A percentile compares a stretch with the other conserved stretches of the same genome.
Conservation (phyloP, 2,888 invertebrate species). For the Cheilosia pagana region DNA sequence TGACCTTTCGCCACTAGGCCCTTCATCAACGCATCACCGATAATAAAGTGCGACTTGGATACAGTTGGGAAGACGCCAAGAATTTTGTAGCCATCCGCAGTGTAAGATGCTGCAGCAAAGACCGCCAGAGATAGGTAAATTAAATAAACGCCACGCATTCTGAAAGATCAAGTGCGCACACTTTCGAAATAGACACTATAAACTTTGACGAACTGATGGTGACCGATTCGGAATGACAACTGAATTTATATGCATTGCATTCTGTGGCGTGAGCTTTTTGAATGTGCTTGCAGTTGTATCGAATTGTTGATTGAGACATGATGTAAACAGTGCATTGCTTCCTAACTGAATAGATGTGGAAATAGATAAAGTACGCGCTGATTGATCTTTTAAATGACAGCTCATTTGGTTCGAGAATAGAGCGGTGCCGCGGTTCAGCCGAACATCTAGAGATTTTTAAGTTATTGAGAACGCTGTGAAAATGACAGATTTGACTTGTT, state of each 20-base stretch:
- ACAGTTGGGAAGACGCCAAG: conserved; percentile 57
- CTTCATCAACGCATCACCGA: conserved; percentile 58
- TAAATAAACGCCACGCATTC: background rate
- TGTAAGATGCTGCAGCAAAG: background rate
- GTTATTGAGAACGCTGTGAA: too few relatives aligned
- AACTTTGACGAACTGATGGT: background rate
- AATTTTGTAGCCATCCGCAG: conserved; percentile 47
- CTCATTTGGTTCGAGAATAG: too few relatives aligned
- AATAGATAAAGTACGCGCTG: too few relatives aligned
- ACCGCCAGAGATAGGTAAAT: conserved; percentile 3
- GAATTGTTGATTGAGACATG: too few relatives aligned
- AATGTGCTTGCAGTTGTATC: too few relatives aligned
- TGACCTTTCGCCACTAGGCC: conserved; percentile 46
- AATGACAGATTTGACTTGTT: too few relatives aligned
- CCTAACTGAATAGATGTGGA: too few relatives aligned
- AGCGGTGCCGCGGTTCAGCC: too few relatives aligned
- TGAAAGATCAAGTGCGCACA: background rate
- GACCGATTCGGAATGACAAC: background rate
- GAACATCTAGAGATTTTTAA: too few relatives aligned
- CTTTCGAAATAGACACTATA: background rate
- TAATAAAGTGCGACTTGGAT: conserved; percentile 61
- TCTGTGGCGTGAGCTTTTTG: background rate
- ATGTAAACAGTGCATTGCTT: too few relatives aligned
- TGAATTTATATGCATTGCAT: background rate
- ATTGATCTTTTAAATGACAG: too few relatives aligned